phyloP scores from a whole-genome alignment of 35 echinoderm and acorn worm genomes.

The Eucidaris tribuloides region DNA sequence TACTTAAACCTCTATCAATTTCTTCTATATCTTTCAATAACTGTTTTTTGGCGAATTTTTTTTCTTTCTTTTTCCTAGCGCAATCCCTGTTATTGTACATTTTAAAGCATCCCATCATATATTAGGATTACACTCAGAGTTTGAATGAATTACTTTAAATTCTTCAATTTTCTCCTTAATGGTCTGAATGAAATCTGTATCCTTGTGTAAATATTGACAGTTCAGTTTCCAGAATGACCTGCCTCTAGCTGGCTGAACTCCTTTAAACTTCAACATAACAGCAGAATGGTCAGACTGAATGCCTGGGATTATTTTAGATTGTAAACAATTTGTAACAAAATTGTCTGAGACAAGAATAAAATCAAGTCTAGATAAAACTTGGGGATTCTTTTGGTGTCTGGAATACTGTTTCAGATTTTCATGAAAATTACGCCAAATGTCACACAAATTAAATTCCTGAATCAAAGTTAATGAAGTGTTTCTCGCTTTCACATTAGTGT shows the following conservation, averaged over 20 bases:
- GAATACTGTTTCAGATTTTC: too few species aligned
- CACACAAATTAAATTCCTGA: background rate
- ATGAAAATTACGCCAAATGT: background rate
- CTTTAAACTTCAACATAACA: too few species aligned
- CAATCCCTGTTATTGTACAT: background rate
- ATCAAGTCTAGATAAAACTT: too few species aligned
- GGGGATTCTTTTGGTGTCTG: too few species aligned
- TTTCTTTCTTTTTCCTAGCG: background rate
- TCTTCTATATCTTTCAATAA: background rate
- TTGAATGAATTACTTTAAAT: background rate
- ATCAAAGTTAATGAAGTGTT: background rate
- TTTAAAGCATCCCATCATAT: background rate
- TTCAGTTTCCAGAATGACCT: too few species aligned
- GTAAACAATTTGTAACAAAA: too few species aligned
- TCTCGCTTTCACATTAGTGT: background rate
- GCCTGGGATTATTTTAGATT: too few species aligned
- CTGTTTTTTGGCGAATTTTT: background rate
- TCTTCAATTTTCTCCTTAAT: constrained; percentile 1
- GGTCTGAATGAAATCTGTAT: background rate
- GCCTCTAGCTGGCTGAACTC: too few species aligned
- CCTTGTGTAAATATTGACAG: too few species aligned
- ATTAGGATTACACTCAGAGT: background rate
- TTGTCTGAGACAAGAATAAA: too few species aligned
- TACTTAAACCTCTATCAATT: background rate
- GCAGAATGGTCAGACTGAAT: too few species aligned